phyloP scores from a whole-genome alignment of 64 coral and sea anemone genomes.

The Hydrozoanthus tunicans region DNA sequence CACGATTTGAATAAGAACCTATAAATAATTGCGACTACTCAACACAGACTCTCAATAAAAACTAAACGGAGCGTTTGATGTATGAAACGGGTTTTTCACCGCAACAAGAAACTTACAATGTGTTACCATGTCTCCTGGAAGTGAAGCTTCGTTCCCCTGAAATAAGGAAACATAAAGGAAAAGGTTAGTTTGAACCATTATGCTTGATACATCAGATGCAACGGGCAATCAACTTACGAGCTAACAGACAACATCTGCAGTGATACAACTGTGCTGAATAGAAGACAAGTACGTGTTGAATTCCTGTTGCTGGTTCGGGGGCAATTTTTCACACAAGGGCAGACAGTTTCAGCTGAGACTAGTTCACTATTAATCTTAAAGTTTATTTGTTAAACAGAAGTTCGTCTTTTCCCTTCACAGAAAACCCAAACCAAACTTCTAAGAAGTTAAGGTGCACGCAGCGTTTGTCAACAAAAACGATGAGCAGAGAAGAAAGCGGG shows the following conservation, averaged over 20 bases:
- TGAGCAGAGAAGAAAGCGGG: constrained; percentile 2
- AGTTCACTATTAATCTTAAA: constrained; percentile 36
- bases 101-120: constrained; percentile 92
- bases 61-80: constrained; percentile 6
- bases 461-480: constrained; percentile 53
- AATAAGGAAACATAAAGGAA: constrained; percentile 32
- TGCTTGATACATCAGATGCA: constrained; percentile 16
- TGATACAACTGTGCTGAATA: constrained; percentile 22
- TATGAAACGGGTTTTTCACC: background rate
- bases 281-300: background rate
- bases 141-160: constrained; percentile 94
- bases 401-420: constrained; percentile 9
- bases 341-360: constrained; percentile 26
- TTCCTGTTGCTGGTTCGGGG: background rate
- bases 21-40: constrained; percentile 50
- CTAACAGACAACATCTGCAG: constrained; percentile 49
- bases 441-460: constrained; percentile 57
- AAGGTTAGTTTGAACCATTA: background rate
- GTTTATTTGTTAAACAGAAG: constrained; percentile 41
- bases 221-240: constrained; percentile 41
- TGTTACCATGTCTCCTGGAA: constrained; percentile 96
- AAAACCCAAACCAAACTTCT: constrained; percentile 43
- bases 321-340: background rate
- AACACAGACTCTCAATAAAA: constrained; percentile 34
- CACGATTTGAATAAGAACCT: constrained; percentile 37